These are phyloP conservation scores for Alosa sapidissima DNA, from an alignment of 2,797 vertebrate genomes.

Conservation along the genomic window DNA sequence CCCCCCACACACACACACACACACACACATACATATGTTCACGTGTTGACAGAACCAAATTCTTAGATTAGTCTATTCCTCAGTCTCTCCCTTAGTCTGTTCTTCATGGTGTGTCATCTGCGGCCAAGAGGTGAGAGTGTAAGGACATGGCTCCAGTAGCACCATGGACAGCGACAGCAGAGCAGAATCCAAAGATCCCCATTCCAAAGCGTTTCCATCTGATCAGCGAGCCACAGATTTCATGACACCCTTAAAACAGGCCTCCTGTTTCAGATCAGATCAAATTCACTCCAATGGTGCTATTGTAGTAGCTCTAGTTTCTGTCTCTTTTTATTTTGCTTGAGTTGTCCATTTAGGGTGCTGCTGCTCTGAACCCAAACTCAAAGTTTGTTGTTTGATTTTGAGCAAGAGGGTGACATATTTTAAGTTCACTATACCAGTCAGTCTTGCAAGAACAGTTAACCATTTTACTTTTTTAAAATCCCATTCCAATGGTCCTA, in stretches of 20 bases:
- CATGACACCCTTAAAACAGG: neutral
- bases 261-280: neutral
- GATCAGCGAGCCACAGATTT: neutral
- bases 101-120: neutral
- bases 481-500: neutral
- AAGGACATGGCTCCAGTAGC: neutral
- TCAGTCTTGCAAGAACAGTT: neutral
- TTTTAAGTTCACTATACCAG: neutral
- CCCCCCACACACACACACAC: too few species aligned
- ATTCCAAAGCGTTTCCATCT: neutral
- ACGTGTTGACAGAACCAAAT: neutral
- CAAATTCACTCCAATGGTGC: neutral
- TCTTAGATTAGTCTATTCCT: neutral
- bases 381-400: neutral
- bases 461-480: neutral
- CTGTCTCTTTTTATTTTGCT: neutral
- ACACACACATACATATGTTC: neutral
- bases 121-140: neutral
- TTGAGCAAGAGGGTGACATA: neutral
- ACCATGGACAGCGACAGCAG: slow-evolving; percentile 4
- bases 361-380: neutral
- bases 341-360: neutral
- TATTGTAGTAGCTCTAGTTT: neutral
- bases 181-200: neutral
- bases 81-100: neutral